Evolutionary conservation across 2,888 invertebrate genomes (phyloP), one percentile per base, ranked within the genome.

Genomic region (Cheilosia scutellata): DNA sequence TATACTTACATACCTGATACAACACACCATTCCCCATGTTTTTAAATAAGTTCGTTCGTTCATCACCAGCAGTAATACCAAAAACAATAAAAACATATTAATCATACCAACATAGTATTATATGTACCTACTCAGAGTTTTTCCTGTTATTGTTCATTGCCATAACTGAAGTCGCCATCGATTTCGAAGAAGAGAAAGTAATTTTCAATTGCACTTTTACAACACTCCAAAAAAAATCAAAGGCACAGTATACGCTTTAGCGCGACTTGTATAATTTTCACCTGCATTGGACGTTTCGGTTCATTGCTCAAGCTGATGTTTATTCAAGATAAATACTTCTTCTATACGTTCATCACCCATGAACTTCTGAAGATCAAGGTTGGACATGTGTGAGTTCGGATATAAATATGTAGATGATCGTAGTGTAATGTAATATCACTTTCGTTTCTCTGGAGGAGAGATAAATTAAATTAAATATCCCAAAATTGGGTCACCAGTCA

Each of bases 331-430:
- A 65, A 51, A 49, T 58, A 27, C 58, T 44, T 80, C 51, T 75
- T 80, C 51, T 75, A 25, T 74, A 55, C 53, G 60, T 83, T 55
- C 37, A 60, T 75, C 80, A 80, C 84, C 80, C 84, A 76, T 84
- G 84, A 84, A 84, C 84, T 80, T 80, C 44, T 76, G 70, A 71
- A 80, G 80, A 84, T 84, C 84, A 84, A 84, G 84, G 84, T 84
- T 84, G 84, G 65, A 51, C 68, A 58, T 80, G 75, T 84, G 75
- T 80, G 58, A 75, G 80, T 66, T 65, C 55, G 53, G 66, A 75
- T 71, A 47, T 55, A 16, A 9, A 53, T 60, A 75, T 71, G 42
- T 55, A 16, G n/a, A 53, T 60, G 47, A 47, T 65, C 47, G 77
- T 55, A 29, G 55, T 60, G 31, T 37, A 82, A 77, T 57, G 29